phyloP scores from a whole-genome alignment of 2,797 vertebrate genomes.

The Gymnothorax javanicus region DNA sequence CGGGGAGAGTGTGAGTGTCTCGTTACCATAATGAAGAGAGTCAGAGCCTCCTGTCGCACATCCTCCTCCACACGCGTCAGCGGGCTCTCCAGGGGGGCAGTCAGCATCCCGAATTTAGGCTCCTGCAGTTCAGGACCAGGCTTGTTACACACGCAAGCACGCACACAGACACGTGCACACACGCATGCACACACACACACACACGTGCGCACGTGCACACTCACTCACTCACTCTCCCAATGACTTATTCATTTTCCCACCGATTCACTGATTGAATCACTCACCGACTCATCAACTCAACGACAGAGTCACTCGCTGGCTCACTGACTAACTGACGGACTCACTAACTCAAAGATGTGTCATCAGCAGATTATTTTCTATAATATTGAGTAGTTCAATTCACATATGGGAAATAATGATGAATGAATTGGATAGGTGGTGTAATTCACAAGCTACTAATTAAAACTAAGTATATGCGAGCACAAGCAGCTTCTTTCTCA shows the following conservation, averaged over 20 bases:
- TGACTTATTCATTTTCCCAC: too few species aligned
- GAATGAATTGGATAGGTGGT: not conserved
- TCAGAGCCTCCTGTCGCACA: constrained; percentile 78
- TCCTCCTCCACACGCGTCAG: constrained; percentile 83
- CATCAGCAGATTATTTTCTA: too few species aligned
- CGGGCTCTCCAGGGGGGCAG: constrained; percentile 72
- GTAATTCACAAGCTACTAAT: not conserved
- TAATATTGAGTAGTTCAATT: not conserved
- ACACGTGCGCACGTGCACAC: not conserved
- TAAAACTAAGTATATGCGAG: not conserved
- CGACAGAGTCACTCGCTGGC: too few species aligned
- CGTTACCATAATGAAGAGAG: constrained; percentile 86
- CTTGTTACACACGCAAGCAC: constrained; percentile 80
- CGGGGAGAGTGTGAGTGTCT: constrained; percentile 5
- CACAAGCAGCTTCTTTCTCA: constrained; percentile 55
- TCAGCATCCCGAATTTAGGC: constrained; percentile 90
- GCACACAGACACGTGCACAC: constrained; percentile 21
- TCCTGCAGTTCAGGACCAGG: constrained; percentile 72
- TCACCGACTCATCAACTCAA: too few species aligned
- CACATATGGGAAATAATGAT: not conserved
- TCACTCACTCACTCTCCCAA: too few species aligned
- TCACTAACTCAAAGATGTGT: too few species aligned
- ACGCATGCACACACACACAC: not conserved
- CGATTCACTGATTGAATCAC: too few species aligned
- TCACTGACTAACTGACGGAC: too few species aligned